Evolutionary conservation across 2,797 vertebrate genomes (phyloP).

Genomic region (Poecile montanus): DNA sequence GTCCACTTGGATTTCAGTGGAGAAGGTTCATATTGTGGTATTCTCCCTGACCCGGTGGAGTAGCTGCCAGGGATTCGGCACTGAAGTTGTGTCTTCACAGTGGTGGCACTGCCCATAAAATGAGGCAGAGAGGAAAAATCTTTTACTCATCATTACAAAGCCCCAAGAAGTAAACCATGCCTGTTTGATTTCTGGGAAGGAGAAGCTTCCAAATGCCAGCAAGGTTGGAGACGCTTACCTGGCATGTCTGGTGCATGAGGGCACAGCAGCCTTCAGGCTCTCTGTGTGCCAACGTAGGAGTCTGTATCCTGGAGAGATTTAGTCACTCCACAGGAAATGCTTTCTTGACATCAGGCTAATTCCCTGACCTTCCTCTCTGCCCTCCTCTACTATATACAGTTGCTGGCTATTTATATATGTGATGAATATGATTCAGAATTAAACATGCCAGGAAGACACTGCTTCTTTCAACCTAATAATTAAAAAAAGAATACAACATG

Average conservation of each 20-base stretch:
- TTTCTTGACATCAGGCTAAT: slow-evolving; percentile 22
- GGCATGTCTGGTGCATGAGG: background rate
- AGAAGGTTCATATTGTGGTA: accelerated
- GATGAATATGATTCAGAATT: slow-evolving; percentile 41
- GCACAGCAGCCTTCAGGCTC: background rate
- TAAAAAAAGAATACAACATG: slow-evolving; percentile 14
- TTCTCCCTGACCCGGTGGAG: no score
- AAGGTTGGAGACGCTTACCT: accelerated
- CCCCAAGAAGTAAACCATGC: background rate
- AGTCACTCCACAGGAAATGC: slow-evolving; percentile 46
- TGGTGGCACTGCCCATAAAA: accelerated
- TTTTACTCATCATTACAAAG: background rate
- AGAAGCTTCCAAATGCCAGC: background rate
- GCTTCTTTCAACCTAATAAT: slow-evolving; percentile 51
- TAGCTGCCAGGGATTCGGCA: accelerated
- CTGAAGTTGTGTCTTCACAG: background rate
- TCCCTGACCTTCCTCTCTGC: slow-evolving; percentile 5
- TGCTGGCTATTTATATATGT: slow-evolving; percentile 50
- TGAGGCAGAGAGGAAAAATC: background rate
- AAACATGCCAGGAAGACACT: slow-evolving; percentile 31
- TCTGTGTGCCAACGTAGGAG: background rate
- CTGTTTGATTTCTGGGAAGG: background rate
- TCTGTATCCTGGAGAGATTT: background rate
- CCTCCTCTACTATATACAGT: slow-evolving; percentile 1
- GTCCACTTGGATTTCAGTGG: accelerated